phyloP scores from a whole-genome alignment of 2,888 invertebrate genomes.

The Lasioglossum leucozonium region DNA sequence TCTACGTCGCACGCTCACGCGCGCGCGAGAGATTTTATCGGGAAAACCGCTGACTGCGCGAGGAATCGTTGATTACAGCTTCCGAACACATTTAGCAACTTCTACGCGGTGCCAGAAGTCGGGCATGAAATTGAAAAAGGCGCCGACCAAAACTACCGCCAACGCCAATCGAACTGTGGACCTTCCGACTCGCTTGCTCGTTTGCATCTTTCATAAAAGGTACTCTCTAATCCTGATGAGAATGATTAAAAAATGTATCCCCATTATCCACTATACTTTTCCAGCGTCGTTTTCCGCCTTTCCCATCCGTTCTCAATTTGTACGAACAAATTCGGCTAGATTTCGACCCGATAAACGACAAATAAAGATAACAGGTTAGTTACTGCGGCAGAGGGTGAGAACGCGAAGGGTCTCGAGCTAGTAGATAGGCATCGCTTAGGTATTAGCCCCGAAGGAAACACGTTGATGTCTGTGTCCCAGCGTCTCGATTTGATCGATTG shows the following conservation, averaged over 20 bases:
- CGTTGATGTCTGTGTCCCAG: constrained; percentile 38
- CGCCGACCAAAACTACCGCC: not conserved
- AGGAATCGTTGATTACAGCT: constrained; percentile 55
- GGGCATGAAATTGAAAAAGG: constrained; percentile 42
- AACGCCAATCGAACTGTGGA: constrained; percentile 17
- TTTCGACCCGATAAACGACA: not conserved
- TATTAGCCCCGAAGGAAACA: constrained; percentile 38
- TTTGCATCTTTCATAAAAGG: not conserved
- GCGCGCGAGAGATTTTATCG: constrained; percentile 38
- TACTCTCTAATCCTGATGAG: not conserved
- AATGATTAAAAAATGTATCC: too few species aligned
- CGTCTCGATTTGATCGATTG: constrained; percentile 56
- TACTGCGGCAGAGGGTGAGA: not conserved
- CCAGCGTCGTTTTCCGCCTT: not conserved
- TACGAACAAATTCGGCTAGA: not conserved
- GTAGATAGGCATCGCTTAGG: constrained; percentile 33
- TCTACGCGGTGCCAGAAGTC: constrained; percentile 30
- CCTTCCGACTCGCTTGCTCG: not conserved
- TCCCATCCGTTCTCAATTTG: not conserved
- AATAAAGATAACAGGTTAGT: constrained; percentile 18
- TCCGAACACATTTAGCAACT: constrained; percentile 40
- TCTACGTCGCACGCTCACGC: constrained; percentile 10
- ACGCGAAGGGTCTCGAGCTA: not conserved
- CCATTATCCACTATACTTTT: not conserved
- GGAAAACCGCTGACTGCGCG: constrained; percentile 40